phyloP scores from a whole-genome alignment of 2,797 vertebrate genomes.

The Phalanger gymnotis region DNA sequence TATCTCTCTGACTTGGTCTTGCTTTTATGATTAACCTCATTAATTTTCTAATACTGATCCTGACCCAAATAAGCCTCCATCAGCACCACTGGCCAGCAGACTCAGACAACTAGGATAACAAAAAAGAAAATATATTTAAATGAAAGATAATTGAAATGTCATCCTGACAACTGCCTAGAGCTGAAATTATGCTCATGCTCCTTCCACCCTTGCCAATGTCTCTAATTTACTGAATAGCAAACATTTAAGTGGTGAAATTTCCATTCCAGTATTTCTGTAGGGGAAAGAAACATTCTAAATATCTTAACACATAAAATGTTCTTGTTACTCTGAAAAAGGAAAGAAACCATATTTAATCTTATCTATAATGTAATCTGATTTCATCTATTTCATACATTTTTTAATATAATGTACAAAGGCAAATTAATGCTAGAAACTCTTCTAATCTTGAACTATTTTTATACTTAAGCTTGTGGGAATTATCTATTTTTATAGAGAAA shows the following conservation, averaged over 20 bases:
- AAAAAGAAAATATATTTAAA: background rate
- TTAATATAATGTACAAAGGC: background rate
- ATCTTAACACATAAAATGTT: constrained; percentile 8
- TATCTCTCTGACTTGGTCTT: background rate
- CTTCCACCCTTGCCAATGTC: background rate
- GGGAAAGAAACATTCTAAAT: background rate
- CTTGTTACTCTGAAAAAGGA: background rate
- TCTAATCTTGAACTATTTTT: constrained; percentile 4
- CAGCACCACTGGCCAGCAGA: background rate
- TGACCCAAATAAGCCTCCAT: background rate
- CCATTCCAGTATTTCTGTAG: background rate
- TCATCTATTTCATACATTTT: background rate
- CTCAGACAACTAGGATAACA: background rate
- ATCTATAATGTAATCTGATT: background rate
- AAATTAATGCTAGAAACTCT: background rate
- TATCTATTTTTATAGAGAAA: background rate
- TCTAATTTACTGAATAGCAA: background rate
- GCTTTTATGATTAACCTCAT: background rate
- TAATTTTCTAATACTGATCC: background rate
- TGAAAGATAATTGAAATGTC: background rate
- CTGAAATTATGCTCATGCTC: background rate
- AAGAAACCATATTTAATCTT: background rate
- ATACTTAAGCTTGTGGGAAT: background rate
- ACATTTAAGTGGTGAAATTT: background rate
- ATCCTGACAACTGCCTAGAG: background rate